phyloP scores from a whole-genome alignment of 2,888 invertebrate genomes.

The Thera obeliscata region DNA sequence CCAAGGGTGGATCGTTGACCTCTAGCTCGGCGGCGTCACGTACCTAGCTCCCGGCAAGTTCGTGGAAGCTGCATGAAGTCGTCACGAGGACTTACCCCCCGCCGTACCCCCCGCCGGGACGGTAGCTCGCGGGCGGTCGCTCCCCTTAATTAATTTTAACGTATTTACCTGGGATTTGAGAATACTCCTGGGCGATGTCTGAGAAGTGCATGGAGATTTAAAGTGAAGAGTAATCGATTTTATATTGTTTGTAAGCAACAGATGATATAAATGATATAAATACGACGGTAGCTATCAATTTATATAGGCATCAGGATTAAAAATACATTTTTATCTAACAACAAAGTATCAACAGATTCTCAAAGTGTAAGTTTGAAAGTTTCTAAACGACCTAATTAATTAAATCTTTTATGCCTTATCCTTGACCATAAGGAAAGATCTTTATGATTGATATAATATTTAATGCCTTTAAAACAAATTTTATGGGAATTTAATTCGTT shows the following conservation, averaged over 20 bases:
- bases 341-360: background rate
- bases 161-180: slow-evolving; percentile 65
- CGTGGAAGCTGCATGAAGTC: slow-evolving; percentile 81
- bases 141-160: slow-evolving; percentile 81
- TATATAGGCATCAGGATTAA: too few relatives aligned
- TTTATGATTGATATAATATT: slow-evolving; percentile 53
- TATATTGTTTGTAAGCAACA: slow-evolving; percentile 10
- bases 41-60: slow-evolving; percentile 54
- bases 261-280: slow-evolving; percentile 1
- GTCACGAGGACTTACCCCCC: slow-evolving; percentile 56
- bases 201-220: slow-evolving; percentile 16
- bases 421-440: slow-evolving; percentile 61
- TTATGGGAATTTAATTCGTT: slow-evolving; percentile 22
- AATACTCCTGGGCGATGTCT: slow-evolving; percentile 26
- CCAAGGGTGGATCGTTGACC: slow-evolving; percentile 38
- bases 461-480: slow-evolving; percentile 26
- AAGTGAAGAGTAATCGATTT: slow-evolving; percentile 12
- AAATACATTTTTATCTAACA: background rate
- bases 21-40: slow-evolving; percentile 38
- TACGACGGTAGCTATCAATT: background rate
- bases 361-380: background rate
- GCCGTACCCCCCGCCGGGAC: slow-evolving; percentile 64
- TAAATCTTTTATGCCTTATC: slow-evolving; percentile 54
- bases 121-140: slow-evolving; percentile 82
- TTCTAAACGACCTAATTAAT: slow-evolving; percentile 4